Percentiles rank a stretch among this genome's conserved stretches.
Evolutionary conservation across 1,140 invertebrate genomes (phyloP).

Genomic region (Dermatophagoides farinae): DNA sequence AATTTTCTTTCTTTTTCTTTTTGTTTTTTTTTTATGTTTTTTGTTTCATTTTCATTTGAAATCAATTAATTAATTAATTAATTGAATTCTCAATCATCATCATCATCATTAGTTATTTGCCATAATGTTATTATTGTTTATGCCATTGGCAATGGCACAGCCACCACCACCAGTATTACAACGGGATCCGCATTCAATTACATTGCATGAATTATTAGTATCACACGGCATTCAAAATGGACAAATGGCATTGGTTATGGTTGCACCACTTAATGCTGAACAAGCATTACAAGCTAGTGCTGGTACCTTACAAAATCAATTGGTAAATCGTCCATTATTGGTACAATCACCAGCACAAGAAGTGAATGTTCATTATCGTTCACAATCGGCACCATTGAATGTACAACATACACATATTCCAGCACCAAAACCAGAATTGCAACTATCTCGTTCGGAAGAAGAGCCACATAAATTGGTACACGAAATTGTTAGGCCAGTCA

Average conservation of each 20-base stretch:
- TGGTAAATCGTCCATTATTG: neutral
- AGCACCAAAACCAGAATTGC: neutral
- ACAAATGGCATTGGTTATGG: neutral
- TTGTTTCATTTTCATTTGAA: too few species aligned
- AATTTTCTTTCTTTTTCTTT: too few species aligned
- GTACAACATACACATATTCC: slow-evolving; percentile 15
- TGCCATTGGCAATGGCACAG: neutral
- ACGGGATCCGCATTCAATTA: neutral
- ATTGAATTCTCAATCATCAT: too few species aligned
- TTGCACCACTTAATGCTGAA: neutral
- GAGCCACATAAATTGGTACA: slow-evolving; percentile 1
- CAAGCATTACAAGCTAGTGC: neutral
- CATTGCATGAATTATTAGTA: neutral
- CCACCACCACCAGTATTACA: neutral
- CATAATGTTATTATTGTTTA: too few species aligned
- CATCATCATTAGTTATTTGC: too few species aligned
- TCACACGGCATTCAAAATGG: neutral
- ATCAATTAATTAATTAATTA: too few species aligned
- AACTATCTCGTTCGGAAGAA: slow-evolving; percentile 1
- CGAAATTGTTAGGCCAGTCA: slow-evolving; percentile 1
- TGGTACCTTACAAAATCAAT: neutral
- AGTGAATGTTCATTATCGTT: slow-evolving; percentile 8
- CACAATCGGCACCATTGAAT: slow-evolving; percentile 8
- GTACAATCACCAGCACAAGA: neutral
- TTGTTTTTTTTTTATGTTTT: too few species aligned